These are phyloP conservation scores for Watsonalla binaria DNA, from an alignment of 2,888 invertebrate genomes.

Conservation along the genomic window DNA sequence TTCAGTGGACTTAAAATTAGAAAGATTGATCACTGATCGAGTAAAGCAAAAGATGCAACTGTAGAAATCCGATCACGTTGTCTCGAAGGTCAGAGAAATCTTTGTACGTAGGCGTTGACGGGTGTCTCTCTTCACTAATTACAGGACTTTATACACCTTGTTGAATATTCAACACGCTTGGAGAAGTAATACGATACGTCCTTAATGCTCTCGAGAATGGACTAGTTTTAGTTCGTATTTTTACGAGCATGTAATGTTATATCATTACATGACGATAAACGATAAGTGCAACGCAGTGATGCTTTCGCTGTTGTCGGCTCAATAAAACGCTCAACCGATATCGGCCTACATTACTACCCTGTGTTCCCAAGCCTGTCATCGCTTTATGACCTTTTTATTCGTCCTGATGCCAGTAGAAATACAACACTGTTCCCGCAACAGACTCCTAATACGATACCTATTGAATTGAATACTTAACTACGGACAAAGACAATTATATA, in stretches of 20 bases:
- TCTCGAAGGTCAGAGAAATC: conserved; percentile 33
- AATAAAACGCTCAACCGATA: conserved; percentile 61
- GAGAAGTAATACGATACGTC: conserved; percentile 46
- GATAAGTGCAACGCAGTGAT: conserved; percentile 64
- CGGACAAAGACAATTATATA: no score
- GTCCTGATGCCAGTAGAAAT: conserved; percentile 65
- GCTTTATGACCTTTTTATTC: conserved; percentile 76
- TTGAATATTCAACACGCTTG: conserved; percentile 55
- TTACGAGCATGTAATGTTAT: conserved; percentile 69
- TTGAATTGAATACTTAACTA: no score
- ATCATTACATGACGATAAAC: conserved; percentile 66
- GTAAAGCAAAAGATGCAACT: conserved; percentile 37
- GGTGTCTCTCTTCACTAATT: conserved; percentile 56
- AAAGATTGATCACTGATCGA: no score
- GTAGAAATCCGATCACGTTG: conserved; percentile 31
- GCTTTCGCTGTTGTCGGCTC: conserved; percentile 60
- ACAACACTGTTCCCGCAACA: conserved; percentile 66
- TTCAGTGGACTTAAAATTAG: no score
- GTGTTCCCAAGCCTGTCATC: conserved; percentile 73
- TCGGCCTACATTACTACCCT: conserved; percentile 60
- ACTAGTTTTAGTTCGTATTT: conserved; percentile 53
- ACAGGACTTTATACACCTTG: conserved; percentile 51
- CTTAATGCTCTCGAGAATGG: conserved; percentile 36
- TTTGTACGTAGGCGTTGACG: conserved; percentile 43
- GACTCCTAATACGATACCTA: conserved; percentile 55